Base-by-base conservation (phyloP, 2,113 vertebrate genomes). In the Cyanocitta stelleri region DNA sequence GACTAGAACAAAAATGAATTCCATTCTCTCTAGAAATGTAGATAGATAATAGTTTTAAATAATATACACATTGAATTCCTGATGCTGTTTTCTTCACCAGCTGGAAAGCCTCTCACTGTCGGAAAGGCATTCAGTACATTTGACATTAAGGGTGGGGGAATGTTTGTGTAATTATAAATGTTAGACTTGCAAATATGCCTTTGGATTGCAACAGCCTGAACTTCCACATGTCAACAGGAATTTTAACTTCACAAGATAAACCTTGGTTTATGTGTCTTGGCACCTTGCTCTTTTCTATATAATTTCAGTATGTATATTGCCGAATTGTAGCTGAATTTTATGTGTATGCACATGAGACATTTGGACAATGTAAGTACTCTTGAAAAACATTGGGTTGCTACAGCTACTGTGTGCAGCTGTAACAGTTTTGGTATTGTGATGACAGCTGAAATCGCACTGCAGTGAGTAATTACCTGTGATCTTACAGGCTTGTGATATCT, bases 131-230 rank as follows among this genome's bases (percentile, higher is more conserved):
- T 95, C 59, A 41, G 75, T 44, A 10, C 94, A 59, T 95, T 97
- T 97, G 94, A 91, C 91, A 83, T 95, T 85, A 83, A 80, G 96
- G 95, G 95, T 93, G 93, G 95, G 93, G 87, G 93, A 97, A 95
- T 96, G 87, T 96, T 97, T 97, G 89, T 96, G 85, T 91, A 93
- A 95, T 94, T 94, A 91, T 94, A 90, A 96, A 94, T 91, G 95
- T 95, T 94, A 93, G 78, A 77, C 67, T 97, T 91, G 85, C 85
- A 97, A 95, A 94, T 95, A 96, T 2, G 61, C 95, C 95, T 95
- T 95, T 95, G 88, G 92, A 96, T 96, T 97, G 95, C 95, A 90
- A 93, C 92, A 96, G 90, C 51, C 75, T 88, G 94, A 90, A 96
- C 91, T 93, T 95, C 87, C 87, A 94, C 79, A 85, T 96, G 95